Percentiles rank a stretch among this genome's conserved stretches.
Conservation (phyloP, 2,113 vertebrate species). For the Cephalophus harveyi region DNA sequence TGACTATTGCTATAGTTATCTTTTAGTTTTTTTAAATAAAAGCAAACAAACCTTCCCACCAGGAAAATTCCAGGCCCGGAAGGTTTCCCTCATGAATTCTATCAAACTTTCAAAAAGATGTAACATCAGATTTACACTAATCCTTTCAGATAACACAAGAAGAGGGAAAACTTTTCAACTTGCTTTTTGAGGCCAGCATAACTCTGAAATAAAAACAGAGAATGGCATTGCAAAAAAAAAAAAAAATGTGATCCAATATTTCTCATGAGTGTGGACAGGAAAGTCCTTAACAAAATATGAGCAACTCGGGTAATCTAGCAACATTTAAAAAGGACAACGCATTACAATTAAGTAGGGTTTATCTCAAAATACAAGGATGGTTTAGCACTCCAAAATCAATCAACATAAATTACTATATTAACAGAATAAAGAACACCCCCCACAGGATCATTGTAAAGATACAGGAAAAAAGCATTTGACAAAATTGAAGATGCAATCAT, state of each 20-base stretch:
- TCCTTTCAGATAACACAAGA: not conserved
- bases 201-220: not conserved
- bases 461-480: not conserved
- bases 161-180: too few species aligned
- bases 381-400: not conserved
- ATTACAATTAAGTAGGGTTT: accelerated
- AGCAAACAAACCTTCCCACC: not conserved
- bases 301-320: not conserved
- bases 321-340: accelerated
- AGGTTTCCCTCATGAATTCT: not conserved
- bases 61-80: not conserved
- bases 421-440: not conserved
- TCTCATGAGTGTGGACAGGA: too few species aligned
- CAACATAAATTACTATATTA: not conserved
- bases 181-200: too few species aligned
- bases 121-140: not conserved
- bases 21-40: not conserved
- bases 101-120: not conserved
- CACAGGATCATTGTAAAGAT: not conserved
- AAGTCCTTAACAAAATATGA: not conserved
- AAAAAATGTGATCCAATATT: not conserved
- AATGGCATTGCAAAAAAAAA: not conserved
- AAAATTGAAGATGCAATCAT: not conserved
- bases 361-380: not conserved
- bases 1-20: not conserved